phyloP scores from a whole-genome alignment of 2,797 vertebrate species.

The Falco columbarius region DNA sequence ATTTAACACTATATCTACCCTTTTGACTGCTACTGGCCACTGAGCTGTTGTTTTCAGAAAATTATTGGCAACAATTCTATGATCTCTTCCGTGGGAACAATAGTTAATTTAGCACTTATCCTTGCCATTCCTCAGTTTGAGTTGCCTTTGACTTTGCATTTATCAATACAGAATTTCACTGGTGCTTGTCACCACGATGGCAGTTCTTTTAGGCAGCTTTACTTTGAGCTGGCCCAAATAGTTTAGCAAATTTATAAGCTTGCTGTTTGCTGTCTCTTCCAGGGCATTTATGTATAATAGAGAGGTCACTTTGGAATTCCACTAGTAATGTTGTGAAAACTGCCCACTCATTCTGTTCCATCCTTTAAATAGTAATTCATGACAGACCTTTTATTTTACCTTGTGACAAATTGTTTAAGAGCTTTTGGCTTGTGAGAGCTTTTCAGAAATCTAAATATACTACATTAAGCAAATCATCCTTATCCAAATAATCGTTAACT shows the following conservation, averaged over 20 bases:
- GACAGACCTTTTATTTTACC: conserved; percentile 20
- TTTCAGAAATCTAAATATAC: conserved; percentile 44
- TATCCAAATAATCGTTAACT: conserved; percentile 54
- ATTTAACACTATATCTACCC: not conserved
- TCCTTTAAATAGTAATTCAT: conserved; percentile 6
- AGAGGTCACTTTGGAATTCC: not conserved
- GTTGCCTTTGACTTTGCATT: not conserved
- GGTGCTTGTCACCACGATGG: not conserved
- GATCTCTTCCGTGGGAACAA: not conserved
- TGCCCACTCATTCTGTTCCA: not conserved
- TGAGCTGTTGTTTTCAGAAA: not conserved
- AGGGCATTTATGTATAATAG: not conserved
- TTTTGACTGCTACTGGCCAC: not conserved
- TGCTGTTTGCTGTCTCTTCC: not conserved
- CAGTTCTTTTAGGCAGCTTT: not conserved
- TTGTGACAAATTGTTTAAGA: conserved; percentile 39
- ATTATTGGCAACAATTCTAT: not conserved
- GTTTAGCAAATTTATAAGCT: not conserved
- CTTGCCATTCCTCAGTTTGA: not conserved
- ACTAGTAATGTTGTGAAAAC: not conserved
- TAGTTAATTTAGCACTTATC: not conserved
- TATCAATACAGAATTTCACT: not conserved
- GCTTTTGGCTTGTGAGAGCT: conserved; percentile 5
- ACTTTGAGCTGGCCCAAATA: not conserved
- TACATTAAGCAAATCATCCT: conserved; percentile 35